Base-by-base conservation (phyloP, 2,113 vertebrate species). In the Dissostichus mawsoni region DNA sequence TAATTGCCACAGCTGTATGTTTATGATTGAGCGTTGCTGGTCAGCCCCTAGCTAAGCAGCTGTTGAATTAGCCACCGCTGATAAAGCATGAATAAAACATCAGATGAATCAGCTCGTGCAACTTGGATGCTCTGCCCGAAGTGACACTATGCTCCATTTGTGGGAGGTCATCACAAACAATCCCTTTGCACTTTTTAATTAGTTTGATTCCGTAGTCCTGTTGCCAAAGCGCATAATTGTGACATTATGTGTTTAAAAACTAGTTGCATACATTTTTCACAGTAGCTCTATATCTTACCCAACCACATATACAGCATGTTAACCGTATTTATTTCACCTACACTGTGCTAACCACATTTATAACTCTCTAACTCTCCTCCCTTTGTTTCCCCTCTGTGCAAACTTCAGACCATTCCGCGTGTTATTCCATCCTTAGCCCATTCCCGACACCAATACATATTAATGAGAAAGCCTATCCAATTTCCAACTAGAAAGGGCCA, bases 381-480 rank as follows among this genome's bases (percentile, higher is more conserved):
- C 13, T 85, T 68, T 77, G 13, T 70, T 52, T 71, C 59, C 44
- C 57, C 14, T 65, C 47, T 64, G 20, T 36, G 25, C n/a, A 83
- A 84, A 84, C 70, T 57, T 70, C 16, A 70, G 62, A 52, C 50
- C 33, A 59, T 78, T 87, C 62, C 16, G 51, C 4, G 8, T 66
- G 69, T 77, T 74, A 47, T 57, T 77, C 55, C 63, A 41, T 81
- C 48, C 50, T 66, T 12, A 64, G 68, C 62, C 75, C 62, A 81
- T 64, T 84, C 57, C 68, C 74, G 79, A 84, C 57, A 53, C 70
- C 64, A 79, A 84, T 82, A 78, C 83, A 85, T 89, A 83, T 83
- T 92, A 85, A 92, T 89, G 84, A 85, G 78, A 80, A 81, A 72
- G 52, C 70, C 51, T 53, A 81, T 91, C 77, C 83, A 82, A 78